Conservation (phyloP, 2,888 invertebrate genomes). For the Cactoblastis cactorum region DNA sequence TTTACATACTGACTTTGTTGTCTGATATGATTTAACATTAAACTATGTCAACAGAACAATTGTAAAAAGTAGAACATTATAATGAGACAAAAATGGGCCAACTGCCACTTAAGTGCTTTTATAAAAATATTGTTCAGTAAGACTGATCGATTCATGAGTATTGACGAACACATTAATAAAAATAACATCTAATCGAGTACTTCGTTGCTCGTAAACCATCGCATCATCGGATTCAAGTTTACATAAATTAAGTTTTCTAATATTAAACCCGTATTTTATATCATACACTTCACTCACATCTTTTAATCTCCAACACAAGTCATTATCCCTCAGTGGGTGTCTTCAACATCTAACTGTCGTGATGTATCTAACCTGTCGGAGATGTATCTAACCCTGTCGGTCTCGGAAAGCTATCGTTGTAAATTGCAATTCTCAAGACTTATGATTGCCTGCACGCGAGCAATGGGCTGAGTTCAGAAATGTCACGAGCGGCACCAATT, state of each 20-base stretch:
- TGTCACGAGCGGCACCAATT: background rate
- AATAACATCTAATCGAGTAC: too few species aligned
- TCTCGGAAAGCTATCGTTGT: background rate
- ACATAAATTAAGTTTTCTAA: background rate
- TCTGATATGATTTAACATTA: background rate
- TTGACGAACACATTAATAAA: too few species aligned
- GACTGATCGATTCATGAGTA: too few species aligned
- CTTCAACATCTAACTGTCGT: background rate
- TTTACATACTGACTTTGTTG: background rate
- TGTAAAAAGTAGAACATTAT: background rate
- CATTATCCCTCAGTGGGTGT: constrained; percentile 6
- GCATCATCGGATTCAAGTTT: background rate
- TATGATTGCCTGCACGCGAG: background rate
- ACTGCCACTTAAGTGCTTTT: too few species aligned
- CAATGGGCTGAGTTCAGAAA: background rate
- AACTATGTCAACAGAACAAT: background rate
- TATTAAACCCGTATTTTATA: background rate
- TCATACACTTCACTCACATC: background rate
- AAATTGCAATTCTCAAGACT: constrained; percentile 5
- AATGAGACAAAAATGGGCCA: background rate
- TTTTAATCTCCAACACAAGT: background rate
- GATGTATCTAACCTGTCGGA: constrained; percentile 7
- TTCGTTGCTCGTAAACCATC: background rate
- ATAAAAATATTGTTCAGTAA: too few species aligned
- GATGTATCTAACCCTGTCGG: constrained; percentile 7